Conservation (phyloP, 2,113 vertebrate species). For the Alexandromys fortis region DNA sequence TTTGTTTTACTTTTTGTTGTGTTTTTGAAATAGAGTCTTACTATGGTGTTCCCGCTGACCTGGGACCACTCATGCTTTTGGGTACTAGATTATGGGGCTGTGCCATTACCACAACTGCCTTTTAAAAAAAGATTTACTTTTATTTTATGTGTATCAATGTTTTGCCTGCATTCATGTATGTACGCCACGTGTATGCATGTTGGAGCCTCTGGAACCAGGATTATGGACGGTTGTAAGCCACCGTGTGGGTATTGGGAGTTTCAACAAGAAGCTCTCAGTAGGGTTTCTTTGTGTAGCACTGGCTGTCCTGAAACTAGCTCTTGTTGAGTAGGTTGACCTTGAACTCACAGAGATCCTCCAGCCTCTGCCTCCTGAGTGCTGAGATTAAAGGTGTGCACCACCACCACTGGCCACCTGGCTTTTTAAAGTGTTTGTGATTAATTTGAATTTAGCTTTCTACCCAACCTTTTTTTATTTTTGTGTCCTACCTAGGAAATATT, state of each 20-base stretch:
- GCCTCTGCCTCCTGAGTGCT: not conserved
- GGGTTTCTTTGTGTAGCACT: not conserved
- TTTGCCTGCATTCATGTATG: not conserved
- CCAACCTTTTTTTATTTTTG: not conserved
- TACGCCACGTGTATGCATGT: not conserved
- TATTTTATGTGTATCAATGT: not conserved
- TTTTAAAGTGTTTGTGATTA: not conserved
- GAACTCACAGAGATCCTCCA: not conserved
- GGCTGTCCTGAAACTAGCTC: not conserved
- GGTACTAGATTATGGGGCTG: not conserved
- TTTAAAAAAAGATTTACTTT: not conserved
- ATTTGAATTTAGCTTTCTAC: slow-evolving; percentile 17
- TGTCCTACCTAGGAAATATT: slow-evolving; percentile 34
- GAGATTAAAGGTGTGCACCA: not conserved
- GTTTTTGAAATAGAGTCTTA: not conserved
- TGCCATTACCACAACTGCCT: no score
- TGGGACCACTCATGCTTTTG: rapidly evolving
- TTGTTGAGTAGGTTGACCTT: not conserved
- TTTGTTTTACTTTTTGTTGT: not conserved
- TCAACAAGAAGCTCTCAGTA: not conserved
- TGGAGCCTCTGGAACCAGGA: not conserved
- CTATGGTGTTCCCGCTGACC: not conserved
- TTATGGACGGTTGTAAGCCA: not conserved
- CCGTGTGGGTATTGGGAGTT: not conserved
- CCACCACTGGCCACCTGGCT: not conserved